Conservation (phyloP, 1,140 invertebrate genomes). For the Euschistus heros region DNA sequence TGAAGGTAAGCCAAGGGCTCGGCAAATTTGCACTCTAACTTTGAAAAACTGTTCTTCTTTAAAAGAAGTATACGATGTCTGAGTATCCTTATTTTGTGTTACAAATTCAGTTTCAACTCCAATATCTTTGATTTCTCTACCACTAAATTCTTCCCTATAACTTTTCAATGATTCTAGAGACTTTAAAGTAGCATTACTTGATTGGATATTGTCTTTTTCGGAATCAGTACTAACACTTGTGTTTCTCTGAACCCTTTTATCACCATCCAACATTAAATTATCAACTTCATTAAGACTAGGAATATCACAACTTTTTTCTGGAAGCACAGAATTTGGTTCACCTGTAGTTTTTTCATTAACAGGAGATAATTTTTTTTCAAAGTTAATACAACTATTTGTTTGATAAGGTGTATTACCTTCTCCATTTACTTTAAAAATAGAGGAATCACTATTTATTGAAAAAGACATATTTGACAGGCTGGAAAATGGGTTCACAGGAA, state of each 20-base stretch:
- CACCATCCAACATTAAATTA: no score
- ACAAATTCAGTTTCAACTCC: background rate
- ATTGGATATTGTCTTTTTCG: background rate
- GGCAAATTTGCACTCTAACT: background rate
- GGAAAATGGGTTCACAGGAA: background rate
- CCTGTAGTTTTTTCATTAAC: background rate
- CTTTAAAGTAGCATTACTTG: background rate
- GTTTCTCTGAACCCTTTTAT: no score
- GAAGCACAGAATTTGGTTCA: background rate
- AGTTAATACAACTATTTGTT: background rate
- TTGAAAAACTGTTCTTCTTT: constrained; percentile 1
- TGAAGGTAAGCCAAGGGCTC: background rate
- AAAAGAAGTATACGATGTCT: background rate
- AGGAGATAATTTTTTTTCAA: background rate
- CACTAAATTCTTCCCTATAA: background rate
- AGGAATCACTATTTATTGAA: constrained; percentile 4
- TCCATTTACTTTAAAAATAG: background rate
- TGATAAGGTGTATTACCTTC: no score
- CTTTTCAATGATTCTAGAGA: constrained; percentile 3
- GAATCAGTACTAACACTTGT: background rate
- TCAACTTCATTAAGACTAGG: no score
- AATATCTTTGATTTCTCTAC: background rate
- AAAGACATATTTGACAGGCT: background rate
- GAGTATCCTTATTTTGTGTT: background rate
- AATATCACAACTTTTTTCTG: no score